A percentile compares a stretch with the other conserved stretches of the same genome.
phyloP scores from a whole-genome alignment of 1,140 invertebrate genomes.

The Euura lappo region DNA sequence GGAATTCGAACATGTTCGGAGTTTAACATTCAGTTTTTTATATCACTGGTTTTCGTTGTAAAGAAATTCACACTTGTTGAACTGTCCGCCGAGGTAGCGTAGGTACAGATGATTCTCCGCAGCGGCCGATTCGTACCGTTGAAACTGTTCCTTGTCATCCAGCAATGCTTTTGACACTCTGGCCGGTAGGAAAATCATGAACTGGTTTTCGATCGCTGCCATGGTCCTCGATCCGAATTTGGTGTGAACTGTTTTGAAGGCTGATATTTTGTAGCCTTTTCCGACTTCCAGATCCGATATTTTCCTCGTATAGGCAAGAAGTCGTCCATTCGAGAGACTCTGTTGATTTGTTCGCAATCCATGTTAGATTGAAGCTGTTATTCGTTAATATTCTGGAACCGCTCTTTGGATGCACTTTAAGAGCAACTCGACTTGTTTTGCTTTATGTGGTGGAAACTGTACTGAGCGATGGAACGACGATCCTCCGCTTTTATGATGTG shows the following conservation, averaged over 20 bases:
- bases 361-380: not conserved
- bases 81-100: not conserved
- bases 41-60: not conserved
- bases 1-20: no score
- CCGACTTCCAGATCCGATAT: not conserved
- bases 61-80: conserved; percentile 12
- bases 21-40: not conserved
- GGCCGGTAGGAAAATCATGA: not conserved
- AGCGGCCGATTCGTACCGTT: not conserved
- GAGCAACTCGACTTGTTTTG: no score
- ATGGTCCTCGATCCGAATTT: not conserved
- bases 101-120: conserved; percentile 9
- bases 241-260: not conserved
- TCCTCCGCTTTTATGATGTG: no score
- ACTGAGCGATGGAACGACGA: no score
- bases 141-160: not conserved
- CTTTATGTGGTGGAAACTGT: no score
- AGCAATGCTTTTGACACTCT: conserved; percentile 4
- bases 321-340: conserved; percentile 8
- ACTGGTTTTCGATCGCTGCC: not conserved
- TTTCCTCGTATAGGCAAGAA: conserved; percentile 13
- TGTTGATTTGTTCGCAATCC: not conserved
- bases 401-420: no score
- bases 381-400: no score
- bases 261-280: conserved; percentile 10